These are phyloP conservation scores for Nibea albiflora DNA, from an alignment of 2,113 vertebrate species.

Conservation along the genomic window DNA sequence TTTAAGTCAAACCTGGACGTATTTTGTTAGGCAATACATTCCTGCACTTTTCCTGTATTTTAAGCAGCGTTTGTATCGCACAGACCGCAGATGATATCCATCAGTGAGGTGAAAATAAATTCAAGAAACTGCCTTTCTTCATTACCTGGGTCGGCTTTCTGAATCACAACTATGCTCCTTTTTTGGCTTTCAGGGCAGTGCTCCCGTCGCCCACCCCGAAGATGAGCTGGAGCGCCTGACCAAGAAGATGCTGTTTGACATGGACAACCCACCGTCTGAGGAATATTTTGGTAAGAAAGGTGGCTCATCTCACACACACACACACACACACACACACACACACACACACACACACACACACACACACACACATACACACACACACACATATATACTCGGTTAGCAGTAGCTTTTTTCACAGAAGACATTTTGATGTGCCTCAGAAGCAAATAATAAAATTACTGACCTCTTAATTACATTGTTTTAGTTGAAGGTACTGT, in stretches of 20 bases:
- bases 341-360: too few relatives aligned
- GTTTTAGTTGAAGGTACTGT: too few relatives aligned
- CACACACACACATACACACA: too few relatives aligned
- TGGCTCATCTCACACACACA: not conserved
- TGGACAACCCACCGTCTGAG: slow-evolving; percentile 96
- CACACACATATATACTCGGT: not conserved
- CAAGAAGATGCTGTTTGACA: slow-evolving; percentile 99
- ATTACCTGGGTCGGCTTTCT: not conserved
- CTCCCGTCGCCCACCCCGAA: slow-evolving; percentile 88
- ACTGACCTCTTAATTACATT: not conserved
- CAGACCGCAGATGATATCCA: not conserved
- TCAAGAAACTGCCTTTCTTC: not conserved
- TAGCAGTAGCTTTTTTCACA: not conserved
- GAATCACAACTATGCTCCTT: slow-evolving; percentile 29
- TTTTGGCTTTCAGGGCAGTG: slow-evolving; percentile 73
- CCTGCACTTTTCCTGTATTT: slow-evolving; percentile 8
- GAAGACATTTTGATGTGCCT: not conserved
- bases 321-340: not conserved
- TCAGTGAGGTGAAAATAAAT: slow-evolving; percentile 11
- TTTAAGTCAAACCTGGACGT: slow-evolving; percentile 6
- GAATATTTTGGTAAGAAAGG: slow-evolving; percentile 93
- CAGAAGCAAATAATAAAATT: not conserved
- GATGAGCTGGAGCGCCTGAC: slow-evolving; percentile 97
- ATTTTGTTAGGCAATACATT: slow-evolving; percentile 3
- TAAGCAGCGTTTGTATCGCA: not conserved